Conservation (phyloP, 2,113 vertebrate genomes). For the Cephalopterus ornatus region DNA sequence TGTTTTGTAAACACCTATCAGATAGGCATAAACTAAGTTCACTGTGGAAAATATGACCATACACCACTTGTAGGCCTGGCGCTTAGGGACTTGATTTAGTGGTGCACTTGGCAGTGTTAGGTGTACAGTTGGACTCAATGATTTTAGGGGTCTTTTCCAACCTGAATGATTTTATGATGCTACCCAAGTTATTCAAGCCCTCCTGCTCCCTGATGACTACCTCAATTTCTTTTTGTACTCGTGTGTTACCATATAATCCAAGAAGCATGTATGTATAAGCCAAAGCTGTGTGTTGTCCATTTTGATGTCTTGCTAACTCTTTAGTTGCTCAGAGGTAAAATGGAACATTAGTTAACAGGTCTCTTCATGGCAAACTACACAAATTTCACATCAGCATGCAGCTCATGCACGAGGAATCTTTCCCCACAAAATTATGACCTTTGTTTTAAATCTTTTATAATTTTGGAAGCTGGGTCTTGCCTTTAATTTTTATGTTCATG, state of each 20-base stretch:
- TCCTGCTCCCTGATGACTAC: not conserved
- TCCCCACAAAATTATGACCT: not conserved
- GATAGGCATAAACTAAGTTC: not conserved
- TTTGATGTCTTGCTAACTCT: not conserved
- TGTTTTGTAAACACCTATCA: not conserved
- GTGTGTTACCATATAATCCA: not conserved
- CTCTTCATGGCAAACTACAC: not conserved
- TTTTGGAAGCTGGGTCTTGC: not conserved
- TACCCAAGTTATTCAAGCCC: not conserved
- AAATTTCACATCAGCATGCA: not conserved
- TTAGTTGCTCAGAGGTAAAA: not conserved
- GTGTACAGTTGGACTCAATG: not conserved
- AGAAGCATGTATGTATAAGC: not conserved
- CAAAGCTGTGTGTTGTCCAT: not conserved
- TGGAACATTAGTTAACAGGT: not conserved
- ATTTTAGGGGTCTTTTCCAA: not conserved
- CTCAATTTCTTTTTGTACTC: not conserved
- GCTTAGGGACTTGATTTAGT: not conserved
- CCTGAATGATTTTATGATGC: not conserved
- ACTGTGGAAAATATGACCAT: not conserved
- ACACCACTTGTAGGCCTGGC: rapidly evolving
- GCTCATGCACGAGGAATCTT: not conserved
- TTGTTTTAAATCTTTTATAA: not conserved
- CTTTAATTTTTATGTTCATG: not conserved
- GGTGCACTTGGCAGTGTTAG: not conserved